Evolutionary conservation across 2,888 invertebrate genomes (phyloP).

Genomic region (Hedya salicella): DNA sequence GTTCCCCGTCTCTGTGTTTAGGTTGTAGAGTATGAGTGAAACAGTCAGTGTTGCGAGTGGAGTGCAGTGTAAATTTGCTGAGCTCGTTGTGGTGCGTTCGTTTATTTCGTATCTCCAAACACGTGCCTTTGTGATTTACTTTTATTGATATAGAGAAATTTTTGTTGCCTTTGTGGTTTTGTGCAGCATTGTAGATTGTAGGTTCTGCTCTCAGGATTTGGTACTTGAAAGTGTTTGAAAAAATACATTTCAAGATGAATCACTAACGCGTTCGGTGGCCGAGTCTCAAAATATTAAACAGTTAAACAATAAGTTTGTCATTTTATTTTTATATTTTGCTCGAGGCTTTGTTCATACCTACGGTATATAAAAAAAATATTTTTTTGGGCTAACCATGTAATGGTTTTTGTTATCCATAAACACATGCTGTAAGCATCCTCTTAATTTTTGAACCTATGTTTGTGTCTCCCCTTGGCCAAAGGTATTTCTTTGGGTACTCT

Average conservation of each 20-base stretch:
- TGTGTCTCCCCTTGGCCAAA: too few relatives aligned
- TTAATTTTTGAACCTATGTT: too few relatives aligned
- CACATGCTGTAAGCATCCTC: too few relatives aligned
- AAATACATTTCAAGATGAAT: neutral
- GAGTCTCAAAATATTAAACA: neutral
- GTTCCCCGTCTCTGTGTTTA: slow-evolving; percentile 40
- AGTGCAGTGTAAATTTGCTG: slow-evolving; percentile 82
- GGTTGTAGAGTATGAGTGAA: slow-evolving; percentile 66
- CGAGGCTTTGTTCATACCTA: too few relatives aligned
- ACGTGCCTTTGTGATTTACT: slow-evolving; percentile 68
- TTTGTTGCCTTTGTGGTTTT: slow-evolving; percentile 36
- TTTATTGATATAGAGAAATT: slow-evolving; percentile 58
- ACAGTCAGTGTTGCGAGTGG: slow-evolving; percentile 76
- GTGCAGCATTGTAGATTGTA: slow-evolving; percentile 21
- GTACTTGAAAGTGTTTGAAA: slow-evolving; percentile 14
- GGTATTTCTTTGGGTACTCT: too few relatives aligned
- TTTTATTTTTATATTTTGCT: too few relatives aligned
- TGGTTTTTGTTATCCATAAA: too few relatives aligned
- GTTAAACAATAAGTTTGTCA: too few relatives aligned
- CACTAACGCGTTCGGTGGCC: slow-evolving; percentile 11
- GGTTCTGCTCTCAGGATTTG: slow-evolving; percentile 31
- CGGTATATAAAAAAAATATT: too few relatives aligned
- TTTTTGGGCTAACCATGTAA: too few relatives aligned
- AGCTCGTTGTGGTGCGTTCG: slow-evolving; percentile 72
- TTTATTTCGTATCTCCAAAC: slow-evolving; percentile 67